These are phyloP conservation scores for Chymomyza caudatula DNA, from an alignment of 2,888 invertebrate species.

Conservation along the genomic window DNA sequence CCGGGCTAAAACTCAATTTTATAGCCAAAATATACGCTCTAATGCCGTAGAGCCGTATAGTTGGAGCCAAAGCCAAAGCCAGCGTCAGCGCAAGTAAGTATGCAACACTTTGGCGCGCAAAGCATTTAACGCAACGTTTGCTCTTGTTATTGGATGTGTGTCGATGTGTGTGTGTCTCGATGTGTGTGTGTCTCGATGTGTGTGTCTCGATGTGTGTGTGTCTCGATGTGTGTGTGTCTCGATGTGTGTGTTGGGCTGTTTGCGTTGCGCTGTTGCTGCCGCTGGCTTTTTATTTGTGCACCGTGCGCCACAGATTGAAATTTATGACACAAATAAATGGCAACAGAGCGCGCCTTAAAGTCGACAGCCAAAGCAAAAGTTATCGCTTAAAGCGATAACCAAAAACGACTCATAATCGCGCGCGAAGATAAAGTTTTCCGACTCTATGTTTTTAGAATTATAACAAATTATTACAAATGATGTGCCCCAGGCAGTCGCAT, in stretches of 20 bases:
- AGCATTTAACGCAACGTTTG: slow-evolving; percentile 44
- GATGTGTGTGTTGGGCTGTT: slow-evolving; percentile 3
- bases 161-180: neutral
- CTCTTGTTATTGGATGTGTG: neutral
- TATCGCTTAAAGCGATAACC: slow-evolving; percentile 14
- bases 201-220: slow-evolving; percentile 6
- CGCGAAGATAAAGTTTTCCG: slow-evolving; percentile 32
- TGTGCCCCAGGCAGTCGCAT: slow-evolving; percentile 45
- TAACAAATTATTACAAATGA: slow-evolving; percentile 68
- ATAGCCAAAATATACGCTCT: slow-evolving; percentile 37
- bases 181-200: neutral
- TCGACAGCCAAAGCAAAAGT: neutral
- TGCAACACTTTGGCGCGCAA: slow-evolving; percentile 42
- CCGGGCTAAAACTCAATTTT: slow-evolving; percentile 60
- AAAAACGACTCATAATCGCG: neutral
- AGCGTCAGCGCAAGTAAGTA: slow-evolving; percentile 42
- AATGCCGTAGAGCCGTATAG: neutral
- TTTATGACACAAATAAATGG: slow-evolving; percentile 47
- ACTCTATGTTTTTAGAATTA: slow-evolving; percentile 40
- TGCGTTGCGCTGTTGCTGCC: slow-evolving; percentile 9
- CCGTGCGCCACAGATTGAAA: slow-evolving; percentile 47
- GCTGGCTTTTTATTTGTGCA: slow-evolving; percentile 19
- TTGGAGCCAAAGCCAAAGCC: neutral
- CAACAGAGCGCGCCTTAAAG: neutral
- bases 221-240: slow-evolving; percentile 5